Percentiles rank a stretch among this genome's conserved stretches.
Conservation (phyloP, 1,140 invertebrate species). For the Ceratoteleas bidentatus region DNA sequence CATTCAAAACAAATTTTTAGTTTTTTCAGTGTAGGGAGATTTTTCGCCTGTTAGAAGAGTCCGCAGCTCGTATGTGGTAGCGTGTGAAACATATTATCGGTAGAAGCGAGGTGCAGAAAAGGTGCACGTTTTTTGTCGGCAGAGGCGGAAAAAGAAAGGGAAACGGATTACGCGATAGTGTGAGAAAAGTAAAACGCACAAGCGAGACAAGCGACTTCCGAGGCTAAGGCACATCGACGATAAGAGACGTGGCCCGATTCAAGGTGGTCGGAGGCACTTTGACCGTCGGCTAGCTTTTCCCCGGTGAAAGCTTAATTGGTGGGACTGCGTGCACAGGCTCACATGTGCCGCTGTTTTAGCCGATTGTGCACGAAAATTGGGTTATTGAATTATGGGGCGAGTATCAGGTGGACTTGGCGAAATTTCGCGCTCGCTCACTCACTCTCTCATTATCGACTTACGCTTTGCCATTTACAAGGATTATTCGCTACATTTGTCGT, state of each 20-base stretch:
- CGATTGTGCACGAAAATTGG: conserved; percentile 18
- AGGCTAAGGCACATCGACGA: conserved; percentile 11
- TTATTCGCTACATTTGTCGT: no score
- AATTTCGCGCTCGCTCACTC: no score
- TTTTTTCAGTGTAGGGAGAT: no score
- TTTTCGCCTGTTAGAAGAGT: no score
- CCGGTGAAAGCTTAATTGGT: conserved; percentile 72
- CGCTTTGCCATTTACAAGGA: no score
- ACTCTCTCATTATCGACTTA: no score
- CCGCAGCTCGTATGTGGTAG: no score
- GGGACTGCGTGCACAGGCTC: conserved; percentile 5
- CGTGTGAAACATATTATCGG: no score
- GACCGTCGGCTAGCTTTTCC: conserved; percentile 75
- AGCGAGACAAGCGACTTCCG: conserved; percentile 30
- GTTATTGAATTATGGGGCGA: background rate
- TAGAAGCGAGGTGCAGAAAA: no score
- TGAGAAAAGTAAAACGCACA: conserved; percentile 39
- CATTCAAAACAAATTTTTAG: no score
- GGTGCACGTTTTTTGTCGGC: background rate
- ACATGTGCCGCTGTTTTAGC: conserved; percentile 5
- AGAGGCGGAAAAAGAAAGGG: conserved; percentile 32
- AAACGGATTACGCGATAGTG: conserved; percentile 31
- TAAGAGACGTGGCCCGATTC: conserved; percentile 52
- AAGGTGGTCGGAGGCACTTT: conserved; percentile 68
- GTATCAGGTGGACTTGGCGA: background rate